A percentile compares a stretch with the other conserved stretches of the same genome.
These are phyloP conservation scores for Tethea ocularis DNA, from an alignment of 2,888 invertebrate genomes.

Conservation along the genomic window DNA sequence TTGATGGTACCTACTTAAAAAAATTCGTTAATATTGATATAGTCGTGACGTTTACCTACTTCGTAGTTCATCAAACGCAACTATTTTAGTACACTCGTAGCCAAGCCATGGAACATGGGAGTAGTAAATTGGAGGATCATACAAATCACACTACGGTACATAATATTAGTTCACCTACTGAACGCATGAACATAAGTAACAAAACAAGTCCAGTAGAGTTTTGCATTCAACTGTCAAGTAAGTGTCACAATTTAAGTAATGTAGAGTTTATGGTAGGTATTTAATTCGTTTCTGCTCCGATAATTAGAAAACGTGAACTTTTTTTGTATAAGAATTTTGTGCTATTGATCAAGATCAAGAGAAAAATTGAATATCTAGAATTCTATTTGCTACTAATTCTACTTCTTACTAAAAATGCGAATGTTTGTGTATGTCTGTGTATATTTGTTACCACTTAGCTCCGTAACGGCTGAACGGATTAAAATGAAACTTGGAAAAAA, in stretches of 20 bases:
- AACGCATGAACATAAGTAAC: slow-evolving; percentile 28
- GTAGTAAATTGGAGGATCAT: slow-evolving; percentile 73
- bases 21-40: no score
- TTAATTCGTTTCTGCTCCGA: neutral
- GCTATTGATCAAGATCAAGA: no score
- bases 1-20: no score
- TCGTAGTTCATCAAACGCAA: slow-evolving; percentile 5
- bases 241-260: slow-evolving; percentile 24
- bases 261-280: neutral
- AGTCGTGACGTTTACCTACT: neutral
- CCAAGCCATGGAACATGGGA: slow-evolving; percentile 57
- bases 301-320: neutral
- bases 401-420: no score
- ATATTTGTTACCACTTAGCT: no score
- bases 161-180: slow-evolving; percentile 68
- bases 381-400: no score
- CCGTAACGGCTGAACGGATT: no score
- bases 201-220: slow-evolving; percentile 32
- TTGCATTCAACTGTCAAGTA: slow-evolving; percentile 54
- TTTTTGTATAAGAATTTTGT: no score
- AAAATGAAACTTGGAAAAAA: no score
- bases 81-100: slow-evolving; percentile 38
- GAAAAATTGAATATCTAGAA: no score
- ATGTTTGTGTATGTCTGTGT: no score
- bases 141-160: slow-evolving; percentile 64